Evolutionary conservation across 2,888 invertebrate species (phyloP), one percentile per base, ranked within the genome.

Genomic region (Scelioninae gen. 1): DNA sequence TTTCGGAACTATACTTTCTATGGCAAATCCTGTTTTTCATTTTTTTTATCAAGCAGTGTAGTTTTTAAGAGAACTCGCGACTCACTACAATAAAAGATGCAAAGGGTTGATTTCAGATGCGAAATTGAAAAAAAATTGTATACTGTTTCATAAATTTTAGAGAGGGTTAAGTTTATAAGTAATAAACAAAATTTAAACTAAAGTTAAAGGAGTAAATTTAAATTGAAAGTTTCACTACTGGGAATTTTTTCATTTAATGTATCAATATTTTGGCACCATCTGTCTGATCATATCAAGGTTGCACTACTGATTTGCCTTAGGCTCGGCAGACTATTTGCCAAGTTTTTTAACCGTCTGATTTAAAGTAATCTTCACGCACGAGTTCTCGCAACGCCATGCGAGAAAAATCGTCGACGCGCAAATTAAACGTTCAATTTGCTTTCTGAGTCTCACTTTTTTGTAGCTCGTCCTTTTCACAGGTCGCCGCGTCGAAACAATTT

Each of bases 341-440:
- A 43, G 43, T 43, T 51, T 56, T 69, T 56, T 23, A 32, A 38
- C 29, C 58, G 10, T 49, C 38, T n/a, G 32, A 58, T 38, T 69
- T 58, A 58, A 49, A 29, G 13, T 40, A 15, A 34, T 56, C 51
- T 60, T 51, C 13, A 51, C 34, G 49, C 40, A 51, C 31, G 51
- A 60, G 16, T 47, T 69, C 53, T 6, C 38, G 38, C 43, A 34
- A 55, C n/a, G 7, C 34, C 34, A 7, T 9, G 8, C 11, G 32
- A 32, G 66, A 55, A 55, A 68, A 55, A 55, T 56, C n/a, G 51
- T 51, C 40, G 38, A 38, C n/a, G 47, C 23, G 69, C 8, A 72
- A 72, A 72, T 63, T 45, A 68, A 58, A 23, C 56, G 31, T 66
- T 40, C 23, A 66, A 51, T 76, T 76, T 60, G 15, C 47, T 76